These are phyloP conservation scores for Phylloscopus collybita DNA, from an alignment of 2,797 vertebrate species.

Conservation along the genomic window DNA sequence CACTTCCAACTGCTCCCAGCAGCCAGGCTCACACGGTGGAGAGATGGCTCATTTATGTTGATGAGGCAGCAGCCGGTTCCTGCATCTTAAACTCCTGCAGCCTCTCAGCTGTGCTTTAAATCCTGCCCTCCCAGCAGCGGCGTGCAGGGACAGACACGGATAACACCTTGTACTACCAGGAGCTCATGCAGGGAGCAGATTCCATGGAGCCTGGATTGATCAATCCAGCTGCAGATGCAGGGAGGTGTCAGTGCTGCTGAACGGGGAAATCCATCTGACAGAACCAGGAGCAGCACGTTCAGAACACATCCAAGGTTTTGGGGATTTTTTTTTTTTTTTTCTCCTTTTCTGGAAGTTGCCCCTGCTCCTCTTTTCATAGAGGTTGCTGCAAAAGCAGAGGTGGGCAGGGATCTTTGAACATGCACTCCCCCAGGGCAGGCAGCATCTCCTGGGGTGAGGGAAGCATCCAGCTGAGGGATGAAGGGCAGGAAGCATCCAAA, in stretches of 20 bases:
- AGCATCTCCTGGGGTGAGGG: neutral
- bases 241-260: neutral
- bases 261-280: constrained; percentile 38
- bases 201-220: neutral
- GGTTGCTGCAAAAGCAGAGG: neutral
- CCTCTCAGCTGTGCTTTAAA: neutral
- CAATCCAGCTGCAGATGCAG: neutral
- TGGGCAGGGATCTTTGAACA: constrained; percentile 1
- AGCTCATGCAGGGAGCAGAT: neutral
- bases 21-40: neutral
- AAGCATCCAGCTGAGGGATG: neutral
- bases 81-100: constrained; percentile 3
- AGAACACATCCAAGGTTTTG: neutral
- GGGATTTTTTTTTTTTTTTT: neutral
- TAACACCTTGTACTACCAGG: neutral
- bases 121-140: neutral
- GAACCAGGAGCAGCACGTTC: neutral
- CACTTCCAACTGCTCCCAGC: neutral
- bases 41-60: neutral
- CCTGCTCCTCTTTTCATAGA: neutral
- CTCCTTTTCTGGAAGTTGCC: neutral
- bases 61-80: neutral
- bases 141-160: neutral
- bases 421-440: neutral
- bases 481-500: neutral